phyloP scores from a whole-genome alignment of 2,797 vertebrate species.

The Phoxinus dragarum region DNA sequence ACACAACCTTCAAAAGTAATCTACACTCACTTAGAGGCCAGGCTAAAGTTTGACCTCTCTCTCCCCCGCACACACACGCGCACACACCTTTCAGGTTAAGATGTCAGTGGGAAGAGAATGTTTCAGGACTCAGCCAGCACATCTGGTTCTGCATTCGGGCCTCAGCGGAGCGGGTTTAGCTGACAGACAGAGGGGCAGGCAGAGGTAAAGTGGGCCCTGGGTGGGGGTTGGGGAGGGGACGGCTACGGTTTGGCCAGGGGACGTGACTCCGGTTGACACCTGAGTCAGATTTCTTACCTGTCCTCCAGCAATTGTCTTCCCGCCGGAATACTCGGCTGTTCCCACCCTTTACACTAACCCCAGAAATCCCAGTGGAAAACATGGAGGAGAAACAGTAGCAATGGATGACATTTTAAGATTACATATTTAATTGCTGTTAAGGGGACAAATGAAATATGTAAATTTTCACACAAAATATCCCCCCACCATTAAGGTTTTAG shows the following conservation, averaged over 20 bases:
- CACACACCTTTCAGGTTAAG: slow-evolving; percentile 49
- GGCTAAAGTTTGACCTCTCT: slow-evolving; percentile 33
- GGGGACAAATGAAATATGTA: neutral
- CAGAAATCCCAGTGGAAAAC: neutral
- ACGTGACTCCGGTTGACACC: slow-evolving; percentile 50
- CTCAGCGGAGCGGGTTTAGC: slow-evolving; percentile 43
- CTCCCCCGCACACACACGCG: neutral
- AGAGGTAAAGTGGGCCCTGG: slow-evolving; percentile 57
- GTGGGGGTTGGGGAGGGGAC: slow-evolving; percentile 12
- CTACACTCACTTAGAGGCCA: slow-evolving; percentile 47
- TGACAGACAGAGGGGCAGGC: slow-evolving; percentile 59
- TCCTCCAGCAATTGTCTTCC: slow-evolving; percentile 37
- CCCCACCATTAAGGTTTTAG: neutral
- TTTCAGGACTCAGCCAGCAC: slow-evolving; percentile 57
- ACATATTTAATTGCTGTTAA: neutral
- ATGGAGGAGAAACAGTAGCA: neutral
- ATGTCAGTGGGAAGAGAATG: slow-evolving; percentile 39
- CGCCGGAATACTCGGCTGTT: slow-evolving; percentile 21
- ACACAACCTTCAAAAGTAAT: slow-evolving; percentile 40
- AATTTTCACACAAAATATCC: neutral
- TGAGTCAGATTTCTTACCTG: slow-evolving; percentile 46
- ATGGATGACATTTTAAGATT: neutral
- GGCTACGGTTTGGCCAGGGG: slow-evolving; percentile 53
- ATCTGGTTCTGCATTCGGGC: slow-evolving; percentile 62
- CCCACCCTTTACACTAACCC: slow-evolving; percentile 19